phyloP scores from a whole-genome alignment of 2,113 vertebrate species.

The Puntigrus tetrazona region DNA sequence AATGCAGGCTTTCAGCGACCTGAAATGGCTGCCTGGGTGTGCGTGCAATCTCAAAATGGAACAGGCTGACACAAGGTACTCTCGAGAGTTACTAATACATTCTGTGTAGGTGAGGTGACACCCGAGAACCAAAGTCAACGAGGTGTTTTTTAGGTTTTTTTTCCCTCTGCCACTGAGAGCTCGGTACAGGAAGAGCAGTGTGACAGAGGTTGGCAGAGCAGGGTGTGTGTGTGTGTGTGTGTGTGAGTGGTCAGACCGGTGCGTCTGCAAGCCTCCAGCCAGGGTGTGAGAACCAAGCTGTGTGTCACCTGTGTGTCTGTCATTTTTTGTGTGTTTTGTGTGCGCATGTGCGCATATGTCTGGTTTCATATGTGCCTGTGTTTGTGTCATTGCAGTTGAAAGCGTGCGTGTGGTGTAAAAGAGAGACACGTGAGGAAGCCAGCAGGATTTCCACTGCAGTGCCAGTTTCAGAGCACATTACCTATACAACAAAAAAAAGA shows the following conservation, averaged over 20 bases:
- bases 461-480: not conserved
- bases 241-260: slow-evolving; percentile 74
- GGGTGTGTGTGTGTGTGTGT: slow-evolving; percentile 59
- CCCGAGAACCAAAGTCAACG: slow-evolving; percentile 51
- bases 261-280: slow-evolving; percentile 66
- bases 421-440: not conserved
- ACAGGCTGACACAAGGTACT: slow-evolving; percentile 41
- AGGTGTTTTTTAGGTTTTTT: slow-evolving; percentile 30
- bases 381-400: slow-evolving; percentile 4
- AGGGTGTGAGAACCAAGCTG: slow-evolving; percentile 64
- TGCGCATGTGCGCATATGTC: slow-evolving; percentile 32
- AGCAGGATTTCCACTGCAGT: slow-evolving; percentile 12
- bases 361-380: slow-evolving; percentile 18
- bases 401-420: not conserved
- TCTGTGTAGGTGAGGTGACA: slow-evolving; percentile 53
- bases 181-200: slow-evolving; percentile 46
- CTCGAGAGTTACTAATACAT: slow-evolving; percentile 44
- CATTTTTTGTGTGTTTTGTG: slow-evolving; percentile 31
- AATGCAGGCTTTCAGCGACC: slow-evolving; percentile 23
- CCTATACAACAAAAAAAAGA: not conserved
- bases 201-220: slow-evolving; percentile 63
- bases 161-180: slow-evolving; percentile 37
- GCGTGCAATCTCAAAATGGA: slow-evolving; percentile 40
- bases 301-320: slow-evolving; percentile 43
- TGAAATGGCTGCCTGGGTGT: slow-evolving; percentile 44